Base-by-base conservation (phyloP, 37 sponge, comb jelly and placozoan species). In the Cliona cf. orientalis region DNA sequence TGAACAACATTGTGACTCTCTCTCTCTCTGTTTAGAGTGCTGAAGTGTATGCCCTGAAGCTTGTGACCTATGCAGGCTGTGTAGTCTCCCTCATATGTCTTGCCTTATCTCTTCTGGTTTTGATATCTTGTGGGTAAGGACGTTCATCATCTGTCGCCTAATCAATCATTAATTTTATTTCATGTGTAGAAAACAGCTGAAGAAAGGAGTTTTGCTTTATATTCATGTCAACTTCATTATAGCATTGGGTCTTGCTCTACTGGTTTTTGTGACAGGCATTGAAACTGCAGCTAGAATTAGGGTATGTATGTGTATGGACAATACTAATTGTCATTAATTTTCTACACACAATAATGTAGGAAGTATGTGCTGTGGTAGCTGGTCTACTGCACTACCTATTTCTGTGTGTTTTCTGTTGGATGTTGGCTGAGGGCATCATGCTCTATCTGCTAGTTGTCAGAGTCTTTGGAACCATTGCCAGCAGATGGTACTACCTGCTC, bases 351-450 rank as follows among this genome's bases (percentile, higher is more conserved):
- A n/a, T n/a, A n/a, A n/a, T 72, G 9, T 33, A 76, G 76, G 35
- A 21, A 26, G 12, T 76, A 2, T 76, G 76, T 59, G 41, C 61
- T 4, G 41, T 33, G 7, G 35, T 76, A 22, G 63, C 76, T 35
- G 76, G 43, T 29, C 63, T 76, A 44, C 41, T 76, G 19, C 76
- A 76, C 61, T 76, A 76, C 29, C 41, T 76, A 11, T 76, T 76
- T 39, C 76, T 76, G 62, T 58, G 42, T 61, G 63, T 58, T 2
- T 76, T 76, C 58, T 76, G 63, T 29, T 76, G 76, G 76, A 76
- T 76, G 76, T 36, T 76, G 43, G 61, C 63, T 12, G 76, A 76
- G 44, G 76, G 63, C n/a, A 60, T 76, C 35, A 76, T 76, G 76
- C 63, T 76, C 28, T 76, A 76, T 60, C 29, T 76, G 43, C 63